phyloP scores from a whole-genome alignment of 2,113 vertebrate genomes.

The Trochalopteron elliotii region DNA sequence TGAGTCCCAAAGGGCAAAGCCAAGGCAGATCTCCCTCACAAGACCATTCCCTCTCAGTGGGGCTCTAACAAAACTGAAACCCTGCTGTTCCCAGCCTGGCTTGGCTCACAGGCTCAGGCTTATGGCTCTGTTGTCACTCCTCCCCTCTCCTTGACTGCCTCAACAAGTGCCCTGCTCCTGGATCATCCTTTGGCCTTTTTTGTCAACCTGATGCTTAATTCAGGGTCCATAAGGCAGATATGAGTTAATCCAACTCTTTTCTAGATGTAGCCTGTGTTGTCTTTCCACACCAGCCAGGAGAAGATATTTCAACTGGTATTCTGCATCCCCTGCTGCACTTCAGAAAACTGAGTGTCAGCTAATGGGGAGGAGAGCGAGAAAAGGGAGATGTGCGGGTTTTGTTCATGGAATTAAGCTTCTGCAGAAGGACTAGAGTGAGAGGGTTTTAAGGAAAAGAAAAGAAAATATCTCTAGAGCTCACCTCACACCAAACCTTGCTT shows the following conservation, averaged over 20 bases:
- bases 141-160: background rate
- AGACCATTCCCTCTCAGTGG: background rate
- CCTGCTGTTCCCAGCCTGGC: background rate
- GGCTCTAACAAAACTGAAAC: background rate
- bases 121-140: background rate
- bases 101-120: background rate
- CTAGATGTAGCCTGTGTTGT: background rate
- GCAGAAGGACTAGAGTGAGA: background rate
- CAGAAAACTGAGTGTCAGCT: background rate
- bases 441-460: background rate
- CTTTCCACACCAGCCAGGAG: background rate
- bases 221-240: background rate
- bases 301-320: background rate
- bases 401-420: background rate
- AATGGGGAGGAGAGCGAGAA: background rate
- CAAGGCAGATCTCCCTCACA: background rate
- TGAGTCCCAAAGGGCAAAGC: background rate
- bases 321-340: background rate
- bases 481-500: background rate
- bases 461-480: background rate
- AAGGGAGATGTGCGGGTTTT: background rate
- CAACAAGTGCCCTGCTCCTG: background rate
- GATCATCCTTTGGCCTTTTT: background rate
- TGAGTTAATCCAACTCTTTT: background rate
- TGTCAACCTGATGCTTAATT: background rate